A percentile compares a stretch with the other conserved stretches of the same genome.
These are phyloP conservation scores for Cartodere bifasciata DNA, from an alignment of 2,888 invertebrate species.

Conservation along the genomic window DNA sequence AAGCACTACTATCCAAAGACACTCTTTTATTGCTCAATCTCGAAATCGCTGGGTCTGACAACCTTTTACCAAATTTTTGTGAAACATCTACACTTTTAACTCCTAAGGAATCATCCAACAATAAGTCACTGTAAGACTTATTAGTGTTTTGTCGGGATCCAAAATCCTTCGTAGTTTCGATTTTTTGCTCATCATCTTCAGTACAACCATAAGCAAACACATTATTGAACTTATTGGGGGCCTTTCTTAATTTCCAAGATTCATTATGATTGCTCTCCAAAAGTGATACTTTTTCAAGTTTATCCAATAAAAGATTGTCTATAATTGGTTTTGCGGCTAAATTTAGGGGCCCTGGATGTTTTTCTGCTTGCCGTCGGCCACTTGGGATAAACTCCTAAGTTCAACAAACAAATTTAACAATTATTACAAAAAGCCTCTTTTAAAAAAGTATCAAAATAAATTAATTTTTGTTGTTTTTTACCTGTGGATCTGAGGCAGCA, in stretches of 20 bases:
- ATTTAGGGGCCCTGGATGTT: conserved; percentile 57
- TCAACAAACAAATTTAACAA: conserved; percentile 14
- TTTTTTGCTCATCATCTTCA: no score
- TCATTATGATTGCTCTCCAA: conserved; percentile 47
- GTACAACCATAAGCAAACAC: no score
- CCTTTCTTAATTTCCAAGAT: conserved; percentile 45
- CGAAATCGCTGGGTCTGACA: no score
- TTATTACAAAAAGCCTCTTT: conserved; percentile 10
- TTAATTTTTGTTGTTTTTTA: conserved; percentile 25
- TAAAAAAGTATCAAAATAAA: conserved; percentile 1
- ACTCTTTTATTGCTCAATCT: no score
- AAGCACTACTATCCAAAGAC: no score
- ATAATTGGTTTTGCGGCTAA: not conserved
- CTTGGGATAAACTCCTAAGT: conserved; percentile 86
- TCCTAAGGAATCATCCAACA: no score
- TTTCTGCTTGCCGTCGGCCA: conserved; percentile 66
- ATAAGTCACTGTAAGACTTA: no score
- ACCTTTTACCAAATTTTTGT: no score
- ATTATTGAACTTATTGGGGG: not conserved
- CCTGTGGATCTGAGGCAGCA: conserved; percentile 84
- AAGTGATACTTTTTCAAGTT: conserved; percentile 65
- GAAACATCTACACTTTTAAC: no score
- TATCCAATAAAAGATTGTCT: conserved; percentile 36
- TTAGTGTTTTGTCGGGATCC: no score
- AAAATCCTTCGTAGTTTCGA: no score